Evolutionary conservation across 2,888 invertebrate genomes (phyloP).

Genomic region (Limnephilus marmoratus): DNA sequence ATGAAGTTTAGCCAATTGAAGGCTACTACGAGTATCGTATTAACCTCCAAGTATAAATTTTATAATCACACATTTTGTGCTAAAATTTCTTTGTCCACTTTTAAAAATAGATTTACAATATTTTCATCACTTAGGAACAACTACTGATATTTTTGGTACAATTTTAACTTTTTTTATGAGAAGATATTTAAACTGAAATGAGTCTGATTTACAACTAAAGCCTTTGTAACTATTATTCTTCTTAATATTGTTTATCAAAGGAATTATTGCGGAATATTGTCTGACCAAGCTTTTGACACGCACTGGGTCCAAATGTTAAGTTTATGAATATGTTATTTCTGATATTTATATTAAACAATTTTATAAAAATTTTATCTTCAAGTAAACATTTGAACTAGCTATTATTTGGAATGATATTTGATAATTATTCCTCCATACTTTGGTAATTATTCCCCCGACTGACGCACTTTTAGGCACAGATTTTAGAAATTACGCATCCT

Average conservation of each 20-base stretch:
- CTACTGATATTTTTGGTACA: background rate
- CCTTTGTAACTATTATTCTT: background rate
- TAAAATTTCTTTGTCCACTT: too few relatives aligned
- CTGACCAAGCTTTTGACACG: slow-evolving; percentile 45
- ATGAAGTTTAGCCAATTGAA: background rate
- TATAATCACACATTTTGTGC: too few relatives aligned
- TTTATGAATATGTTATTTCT: slow-evolving; percentile 38
- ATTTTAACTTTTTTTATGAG: background rate
- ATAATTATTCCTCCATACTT: too few relatives aligned
- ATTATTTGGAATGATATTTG: background rate
- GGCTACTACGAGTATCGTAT: background rate
- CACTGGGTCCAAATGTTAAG: slow-evolving; percentile 61
- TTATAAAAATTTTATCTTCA: slow-evolving; percentile 10
- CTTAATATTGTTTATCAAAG: slow-evolving; percentile 14
- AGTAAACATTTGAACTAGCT: background rate
- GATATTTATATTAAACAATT: slow-evolving; percentile 3
- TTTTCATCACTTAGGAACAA: slow-evolving; percentile 8
- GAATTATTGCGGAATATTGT: slow-evolving; percentile 34
- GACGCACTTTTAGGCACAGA: too few relatives aligned
- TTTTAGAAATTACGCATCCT: too few relatives aligned
- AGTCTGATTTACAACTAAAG: slow-evolving; percentile 46
- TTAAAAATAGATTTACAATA: background rate
- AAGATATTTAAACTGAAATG: slow-evolving; percentile 44
- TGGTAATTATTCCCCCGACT: too few relatives aligned
- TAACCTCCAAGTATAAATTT: too few relatives aligned